Conservation (phyloP, 2,113 vertebrate species). For the Micromys minutus region DNA sequence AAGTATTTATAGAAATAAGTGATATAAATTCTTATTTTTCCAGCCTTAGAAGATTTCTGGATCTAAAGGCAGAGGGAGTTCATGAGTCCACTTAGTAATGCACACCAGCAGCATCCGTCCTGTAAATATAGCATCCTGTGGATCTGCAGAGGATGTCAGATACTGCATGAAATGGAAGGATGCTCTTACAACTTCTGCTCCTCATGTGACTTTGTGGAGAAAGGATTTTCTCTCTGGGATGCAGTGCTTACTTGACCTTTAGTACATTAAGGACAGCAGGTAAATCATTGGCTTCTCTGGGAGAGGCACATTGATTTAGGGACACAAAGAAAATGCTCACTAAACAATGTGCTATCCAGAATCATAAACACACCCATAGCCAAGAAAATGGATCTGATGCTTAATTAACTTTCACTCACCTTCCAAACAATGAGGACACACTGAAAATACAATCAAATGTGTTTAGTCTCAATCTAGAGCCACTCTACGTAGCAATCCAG, state of each 20-base stretch:
- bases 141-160: slow-evolving; percentile 60
- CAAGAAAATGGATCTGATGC: slow-evolving; percentile 62
- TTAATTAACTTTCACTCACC: slow-evolving; percentile 80
- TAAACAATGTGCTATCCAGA: slow-evolving; percentile 51
- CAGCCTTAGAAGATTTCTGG: background rate
- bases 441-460: slow-evolving; percentile 64
- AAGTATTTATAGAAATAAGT: background rate
- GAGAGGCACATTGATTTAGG: slow-evolving; percentile 65
- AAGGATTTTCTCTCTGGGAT: slow-evolving; percentile 54
- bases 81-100: slow-evolving; percentile 62
- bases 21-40: slow-evolving; percentile 37
- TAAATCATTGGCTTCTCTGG: slow-evolving; percentile 66
- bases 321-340: slow-evolving; percentile 55
- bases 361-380: slow-evolving; percentile 52
- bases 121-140: slow-evolving; percentile 29
- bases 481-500: background rate
- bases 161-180: slow-evolving; percentile 43
- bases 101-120: slow-evolving; percentile 39
- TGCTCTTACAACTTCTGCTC: slow-evolving; percentile 61
- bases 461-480: background rate
- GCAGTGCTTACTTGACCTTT: slow-evolving; percentile 59
- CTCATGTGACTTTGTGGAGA: slow-evolving; percentile 62
- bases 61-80: slow-evolving; percentile 43
- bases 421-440: slow-evolving; percentile 68
- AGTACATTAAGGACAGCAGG: slow-evolving; percentile 14